Base-by-base conservation (phyloP, 37 sponge, comb jelly and placozoan species). In the Ephydatia muelleri region DNA sequence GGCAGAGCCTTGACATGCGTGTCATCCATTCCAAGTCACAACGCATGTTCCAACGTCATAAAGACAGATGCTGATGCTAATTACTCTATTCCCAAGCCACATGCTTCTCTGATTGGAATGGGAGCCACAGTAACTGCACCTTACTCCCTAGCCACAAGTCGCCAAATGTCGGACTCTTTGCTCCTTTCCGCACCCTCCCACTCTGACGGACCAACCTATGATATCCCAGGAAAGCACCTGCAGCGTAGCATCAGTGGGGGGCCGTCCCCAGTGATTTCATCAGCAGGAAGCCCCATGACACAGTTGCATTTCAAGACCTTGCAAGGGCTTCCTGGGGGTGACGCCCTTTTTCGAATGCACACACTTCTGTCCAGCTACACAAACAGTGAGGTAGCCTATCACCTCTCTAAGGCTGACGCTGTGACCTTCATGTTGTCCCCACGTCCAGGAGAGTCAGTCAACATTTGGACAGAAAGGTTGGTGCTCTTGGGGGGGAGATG, bases 391-490 rank as follows among this genome's bases (percentile, higher is more conserved):
- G 70, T 93, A 32, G 91, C 88, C 31, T 84, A 79, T 35, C 94
- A 93, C 72, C 40, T 89, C 38, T 89, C 94, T 6, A 33, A 83
- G 9, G 71, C 94, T 0, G 94, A 93, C 72, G 94, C 94, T 3
- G 88, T 87, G 27, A 49, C 72, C 66, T 87, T 93, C 65, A 77
- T 87, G 80, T 68, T 93, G 21, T 22, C 82, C 4, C 91, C 94
- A 1, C 30, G 85, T 27, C 91, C 91, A 28, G 91, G 90, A n/a
- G 94, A 93, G 69, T 67, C 82, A 30, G 74, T 76, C 11, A 79
- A 49, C 0, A 48, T 84, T 5, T 93, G 91, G 91, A 82, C 77
- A 65, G 75, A 87, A 31, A 87, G 94, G 91, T 89, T 34, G 71
- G 37, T 57, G 19, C 1, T 14, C 0, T 14, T 57, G 57, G 82